Percentiles rank a stretch among this genome's conserved stretches.
Evolutionary conservation across 2,888 invertebrate species (phyloP).

Genomic region (Lasioglossum vierecki): DNA sequence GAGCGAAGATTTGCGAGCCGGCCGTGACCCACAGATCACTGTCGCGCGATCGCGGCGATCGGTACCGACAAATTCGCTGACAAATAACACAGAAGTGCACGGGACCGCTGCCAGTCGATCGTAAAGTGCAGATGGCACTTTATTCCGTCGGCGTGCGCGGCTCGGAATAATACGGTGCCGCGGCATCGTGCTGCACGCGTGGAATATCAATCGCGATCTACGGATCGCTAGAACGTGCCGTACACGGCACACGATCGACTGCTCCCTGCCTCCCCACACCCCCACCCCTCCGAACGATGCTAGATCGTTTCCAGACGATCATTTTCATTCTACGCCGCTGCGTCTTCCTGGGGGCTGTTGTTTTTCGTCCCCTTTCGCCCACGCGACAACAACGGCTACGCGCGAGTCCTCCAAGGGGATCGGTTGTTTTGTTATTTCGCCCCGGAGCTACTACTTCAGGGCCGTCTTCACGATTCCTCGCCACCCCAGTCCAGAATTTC

Average conservation of each 20-base stretch:
- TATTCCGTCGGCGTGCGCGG: conserved; percentile 58
- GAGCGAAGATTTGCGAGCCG: conserved; percentile 4
- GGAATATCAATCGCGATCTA: conserved; percentile 63
- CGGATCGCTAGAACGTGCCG: conserved; percentile 54
- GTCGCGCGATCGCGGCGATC: conserved; percentile 29
- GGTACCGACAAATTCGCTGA: conserved; percentile 43
- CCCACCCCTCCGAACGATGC: not conserved
- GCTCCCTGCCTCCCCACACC: not conserved
- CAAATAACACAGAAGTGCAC: conserved; percentile 28
- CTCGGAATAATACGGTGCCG: conserved; percentile 56
- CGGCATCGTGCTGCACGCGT: conserved; percentile 44
- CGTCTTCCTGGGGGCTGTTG: conserved; percentile 8
- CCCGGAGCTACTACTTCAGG: conserved; percentile 13
- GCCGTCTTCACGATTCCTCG: not conserved
- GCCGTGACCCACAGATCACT: conserved; percentile 32
- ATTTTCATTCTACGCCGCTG: not conserved
- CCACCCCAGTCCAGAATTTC: not conserved
- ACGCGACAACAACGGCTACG: conserved; percentile 17
- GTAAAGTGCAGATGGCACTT: conserved; percentile 43
- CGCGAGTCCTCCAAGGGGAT: conserved; percentile 19
- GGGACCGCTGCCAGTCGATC: conserved; percentile 14
- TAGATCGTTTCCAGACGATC: conserved; percentile 14
- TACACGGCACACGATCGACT: not conserved
- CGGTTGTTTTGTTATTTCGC: conserved; percentile 13
- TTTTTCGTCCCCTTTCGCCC: conserved; percentile 5